A percentile compares a stretch with the other conserved stretches of the same genome.
Evolutionary conservation across 2,888 invertebrate genomes (phyloP).

Genomic region (Cremastobaeus sp.): DNA sequence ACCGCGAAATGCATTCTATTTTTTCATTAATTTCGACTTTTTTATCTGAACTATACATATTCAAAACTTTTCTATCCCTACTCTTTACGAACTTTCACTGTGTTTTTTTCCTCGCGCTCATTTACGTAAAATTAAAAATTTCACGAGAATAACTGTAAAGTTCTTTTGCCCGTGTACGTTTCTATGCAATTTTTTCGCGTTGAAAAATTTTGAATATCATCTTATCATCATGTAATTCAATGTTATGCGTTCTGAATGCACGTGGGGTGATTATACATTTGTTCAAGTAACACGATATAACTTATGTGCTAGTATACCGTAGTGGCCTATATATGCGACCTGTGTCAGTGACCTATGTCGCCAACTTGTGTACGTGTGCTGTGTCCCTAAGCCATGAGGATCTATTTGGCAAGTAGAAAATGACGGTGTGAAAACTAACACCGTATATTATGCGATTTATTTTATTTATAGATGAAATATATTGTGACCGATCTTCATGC

Average conservation of each 20-base stretch:
- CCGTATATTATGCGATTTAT: conserved; percentile 11
- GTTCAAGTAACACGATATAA: conserved; percentile 19
- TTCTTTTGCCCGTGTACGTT: no score
- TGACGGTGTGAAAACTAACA: conserved; percentile 16
- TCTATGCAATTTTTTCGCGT: no score
- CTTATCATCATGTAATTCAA: conserved; percentile 29
- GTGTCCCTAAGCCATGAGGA: conserved; percentile 32
- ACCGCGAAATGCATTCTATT: no score
- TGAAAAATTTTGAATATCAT: conserved; percentile 11
- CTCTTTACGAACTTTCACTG: no score
- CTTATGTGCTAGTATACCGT: conserved; percentile 20
- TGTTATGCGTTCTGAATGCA: conserved; percentile 1
- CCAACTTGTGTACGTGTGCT: conserved; percentile 40
- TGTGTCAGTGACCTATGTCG: conserved; percentile 46
- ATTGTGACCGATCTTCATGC: no score
- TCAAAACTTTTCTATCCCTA: no score
- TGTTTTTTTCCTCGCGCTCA: no score
- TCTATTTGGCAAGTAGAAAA: conserved; percentile 16
- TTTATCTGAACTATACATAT: no score
- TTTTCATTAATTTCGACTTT: no score
- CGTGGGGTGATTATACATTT: conserved; percentile 16
- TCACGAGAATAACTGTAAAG: no score
- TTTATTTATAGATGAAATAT: conserved; percentile 10
- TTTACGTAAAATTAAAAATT: no score
- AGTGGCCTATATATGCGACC: conserved; percentile 32